Evolutionary conservation across 2,888 invertebrate species (phyloP).

Genomic region (Drosophila diplacantha): DNA sequence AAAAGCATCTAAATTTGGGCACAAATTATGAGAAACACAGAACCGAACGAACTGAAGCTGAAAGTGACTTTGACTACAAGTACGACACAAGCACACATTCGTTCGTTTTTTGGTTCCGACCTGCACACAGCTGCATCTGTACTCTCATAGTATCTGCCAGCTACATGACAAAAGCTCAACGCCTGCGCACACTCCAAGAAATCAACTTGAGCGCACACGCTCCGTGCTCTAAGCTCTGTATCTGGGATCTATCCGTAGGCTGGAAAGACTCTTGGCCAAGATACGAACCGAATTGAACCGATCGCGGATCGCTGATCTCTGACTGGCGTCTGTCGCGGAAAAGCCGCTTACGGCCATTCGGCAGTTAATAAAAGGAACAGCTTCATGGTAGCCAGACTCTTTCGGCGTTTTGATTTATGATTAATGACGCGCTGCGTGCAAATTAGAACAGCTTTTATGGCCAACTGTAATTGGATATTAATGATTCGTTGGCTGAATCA

Average conservation of each 20-base stretch:
- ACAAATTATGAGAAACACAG: slow-evolving; percentile 66
- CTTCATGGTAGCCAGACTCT: slow-evolving; percentile 36
- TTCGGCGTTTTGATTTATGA: slow-evolving; percentile 60
- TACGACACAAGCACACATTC: slow-evolving; percentile 49
- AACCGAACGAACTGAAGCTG: slow-evolving; percentile 58
- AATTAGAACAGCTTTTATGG: slow-evolving; percentile 67
- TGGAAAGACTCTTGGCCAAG: slow-evolving; percentile 44
- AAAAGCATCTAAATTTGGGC: slow-evolving; percentile 64
- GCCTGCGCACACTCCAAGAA: slow-evolving; percentile 62
- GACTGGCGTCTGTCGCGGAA: slow-evolving; percentile 49
- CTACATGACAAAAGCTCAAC: slow-evolving; percentile 47
- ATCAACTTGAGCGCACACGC: slow-evolving; percentile 51
- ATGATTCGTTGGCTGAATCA: slow-evolving; percentile 52
- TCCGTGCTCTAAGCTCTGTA: slow-evolving; percentile 6
- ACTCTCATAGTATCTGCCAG: slow-evolving; percentile 11
- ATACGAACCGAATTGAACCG: slow-evolving; percentile 25
- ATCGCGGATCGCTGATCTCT: slow-evolving; percentile 34
- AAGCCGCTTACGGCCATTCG: slow-evolving; percentile 50
- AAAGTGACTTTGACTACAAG: slow-evolving; percentile 73
- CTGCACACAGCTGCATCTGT: slow-evolving; percentile 18
- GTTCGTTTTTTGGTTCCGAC: slow-evolving; percentile 23
- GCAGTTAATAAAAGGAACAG: slow-evolving; percentile 48
- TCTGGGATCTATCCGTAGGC: slow-evolving; percentile 25
- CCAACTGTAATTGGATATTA: slow-evolving; percentile 67
- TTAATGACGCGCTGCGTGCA: slow-evolving; percentile 62